Percentiles rank a stretch among this genome's conserved stretches.
Evolutionary conservation across 2,113 vertebrate species (phyloP).

Genomic region (Dissostichus mawsoni): DNA sequence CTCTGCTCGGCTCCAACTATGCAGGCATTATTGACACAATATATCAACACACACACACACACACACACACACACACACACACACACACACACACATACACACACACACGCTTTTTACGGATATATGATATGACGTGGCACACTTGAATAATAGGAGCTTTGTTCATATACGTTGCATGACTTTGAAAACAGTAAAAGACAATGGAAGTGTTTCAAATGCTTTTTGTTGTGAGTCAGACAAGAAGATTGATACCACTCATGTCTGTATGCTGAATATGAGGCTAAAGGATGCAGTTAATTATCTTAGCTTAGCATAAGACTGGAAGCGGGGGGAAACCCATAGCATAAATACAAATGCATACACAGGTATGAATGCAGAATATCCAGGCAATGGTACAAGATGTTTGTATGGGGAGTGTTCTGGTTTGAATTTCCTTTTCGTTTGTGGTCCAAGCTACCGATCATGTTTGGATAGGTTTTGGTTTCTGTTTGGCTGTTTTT

Average conservation of each 20-base stretch:
- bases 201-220: not conserved
- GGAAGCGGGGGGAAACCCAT: not conserved
- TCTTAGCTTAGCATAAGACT: not conserved
- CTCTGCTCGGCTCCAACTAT: not conserved
- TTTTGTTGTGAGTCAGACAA: not conserved
- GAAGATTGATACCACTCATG: not conserved
- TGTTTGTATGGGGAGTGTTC: too few species aligned
- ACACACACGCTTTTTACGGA: too few species aligned
- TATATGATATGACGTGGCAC: too few species aligned
- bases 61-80: not conserved
- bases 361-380: too few species aligned
- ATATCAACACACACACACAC: not conserved
- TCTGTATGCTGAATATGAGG: not conserved
- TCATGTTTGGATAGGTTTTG: too few species aligned
- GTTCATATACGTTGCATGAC: not conserved
- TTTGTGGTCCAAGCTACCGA: too few species aligned
- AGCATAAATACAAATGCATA: not conserved
- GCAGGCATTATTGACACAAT: not conserved
- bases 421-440: too few species aligned
- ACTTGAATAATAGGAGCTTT: not conserved
- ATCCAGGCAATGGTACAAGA: too few species aligned
- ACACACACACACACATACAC: too few species aligned
- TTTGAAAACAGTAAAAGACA: not conserved
- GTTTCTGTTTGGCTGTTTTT: too few species aligned
- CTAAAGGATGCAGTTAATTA: not conserved